Evolutionary conservation across 37 sponge, comb jelly and placozoan species (phyloP), one percentile per base, ranked within the genome.

Genomic region (Axinella damicornis): DNA sequence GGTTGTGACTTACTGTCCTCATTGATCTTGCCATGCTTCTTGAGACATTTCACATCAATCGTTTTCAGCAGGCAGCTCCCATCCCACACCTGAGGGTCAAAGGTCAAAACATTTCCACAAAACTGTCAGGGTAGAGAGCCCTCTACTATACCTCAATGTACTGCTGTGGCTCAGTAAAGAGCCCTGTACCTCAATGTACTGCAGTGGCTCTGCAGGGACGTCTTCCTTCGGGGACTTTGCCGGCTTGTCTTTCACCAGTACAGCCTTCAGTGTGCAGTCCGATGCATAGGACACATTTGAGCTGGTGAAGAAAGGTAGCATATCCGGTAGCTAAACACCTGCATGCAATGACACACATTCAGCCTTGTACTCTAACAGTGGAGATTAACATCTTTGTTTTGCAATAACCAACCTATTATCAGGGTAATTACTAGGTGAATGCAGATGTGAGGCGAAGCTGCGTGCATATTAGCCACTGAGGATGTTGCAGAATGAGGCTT

Each of bases 1-100:
- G 59, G 39, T 74, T 2, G 31, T 24, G 4, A 62, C 77, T 60
- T 65, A 90, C 85, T 32, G 62, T 90, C 86, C 58, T 85, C 86
- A 37, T 85, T 71, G 40, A 90, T 90, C 38, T 59, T 85, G 66
- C 91, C 91, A 57, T 90, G 91, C 41, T 90, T 75, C 77, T 90
- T 81, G 22, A 90, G 71, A 14, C 68, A 61, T 28, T 37, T 46
- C 60, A 90, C 86, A 69, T 40, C 73, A 36, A 90, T 69, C 15
- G 78, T 77, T 39, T 89, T 89, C 71, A 57, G 34, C 72, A 89
- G 71, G 17, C 30, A 24, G 1, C 22, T 52, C 0, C 53, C 67
- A 31, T 33, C 41, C 89, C 89, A 89, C 18, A 89, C 76, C 89
- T 89, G 65, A 4, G n/a, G 37, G 53, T 4, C 22, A 66, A 20